These are phyloP conservation scores for Datnioides undecimradiatus DNA, from an alignment of 2,113 vertebrate species.

Conservation along the genomic window DNA sequence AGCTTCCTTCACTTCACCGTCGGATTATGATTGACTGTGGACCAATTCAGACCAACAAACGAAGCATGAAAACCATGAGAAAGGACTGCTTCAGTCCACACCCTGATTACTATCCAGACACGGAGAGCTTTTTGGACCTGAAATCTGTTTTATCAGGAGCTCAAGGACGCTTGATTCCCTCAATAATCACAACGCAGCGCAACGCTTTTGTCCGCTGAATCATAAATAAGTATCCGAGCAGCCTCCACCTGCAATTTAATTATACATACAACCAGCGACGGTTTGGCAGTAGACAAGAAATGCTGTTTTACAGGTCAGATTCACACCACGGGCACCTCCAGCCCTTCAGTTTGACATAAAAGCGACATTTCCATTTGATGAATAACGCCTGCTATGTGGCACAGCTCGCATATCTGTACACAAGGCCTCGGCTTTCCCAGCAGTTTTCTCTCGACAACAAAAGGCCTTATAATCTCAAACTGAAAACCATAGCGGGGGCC, in stretches of 20 bases:
- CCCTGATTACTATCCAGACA: slow-evolving; percentile 62
- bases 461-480: slow-evolving; percentile 60
- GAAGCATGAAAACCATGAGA: slow-evolving; percentile 57
- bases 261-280: slow-evolving; percentile 29
- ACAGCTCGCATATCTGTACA: slow-evolving; percentile 74
- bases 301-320: slow-evolving; percentile 36
- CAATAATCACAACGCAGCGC: slow-evolving; percentile 62
- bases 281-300: slow-evolving; percentile 38
- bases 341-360: slow-evolving; percentile 54
- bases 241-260: slow-evolving; percentile 49
- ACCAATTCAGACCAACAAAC: slow-evolving; percentile 62
- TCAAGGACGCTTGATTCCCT: slow-evolving; percentile 66
- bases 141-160: slow-evolving; percentile 56
- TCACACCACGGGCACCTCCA: slow-evolving; percentile 11
- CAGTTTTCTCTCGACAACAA: slow-evolving; percentile 70
- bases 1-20: slow-evolving; percentile 44
- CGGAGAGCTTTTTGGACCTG: slow-evolving; percentile 34
- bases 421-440: slow-evolving; percentile 69
- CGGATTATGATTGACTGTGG: slow-evolving; percentile 57
- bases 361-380: slow-evolving; percentile 61
- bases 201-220: slow-evolving; percentile 68
- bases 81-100: slow-evolving; percentile 62
- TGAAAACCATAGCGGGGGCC: slow-evolving; percentile 56
- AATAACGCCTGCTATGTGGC: slow-evolving; percentile 72
- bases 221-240: slow-evolving; percentile 65